Base-by-base conservation (phyloP, 2,797 vertebrate species). In the Heterohyrax brucei region DNA sequence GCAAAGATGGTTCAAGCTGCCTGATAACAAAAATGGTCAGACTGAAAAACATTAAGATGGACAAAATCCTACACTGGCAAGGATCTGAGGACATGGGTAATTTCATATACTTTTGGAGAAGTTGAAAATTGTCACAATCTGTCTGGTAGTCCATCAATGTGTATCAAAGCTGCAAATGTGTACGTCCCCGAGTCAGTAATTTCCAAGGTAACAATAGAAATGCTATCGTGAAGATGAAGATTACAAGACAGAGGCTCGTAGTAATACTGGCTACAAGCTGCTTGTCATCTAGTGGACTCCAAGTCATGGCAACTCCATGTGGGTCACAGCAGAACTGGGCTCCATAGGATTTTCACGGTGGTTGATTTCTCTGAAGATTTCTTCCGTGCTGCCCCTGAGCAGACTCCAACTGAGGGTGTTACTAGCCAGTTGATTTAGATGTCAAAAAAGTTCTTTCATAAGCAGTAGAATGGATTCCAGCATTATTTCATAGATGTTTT, bases 61-160 rank as follows among this genome's bases (percentile, higher is more conserved):
- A 64, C 0, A 73, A 93, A 89, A 84, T 14, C 13, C n/a, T 86
- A 24, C 21, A n/a, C 9, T 39, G 10, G 7, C 30, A 50, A 88
- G 48, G 13, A n/a, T 26, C 39, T 70, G 75, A 95, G 33, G 30
- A 96, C 78, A 50, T 21, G 56, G 68, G 68, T 90, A 78, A 14
- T 46, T 53, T 84, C 7, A 24, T 21, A 18, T 4, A 61, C 1
- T n/a, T 59, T 28, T 81, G 44, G 24, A 86, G 33, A 91, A 53
- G 64, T 3, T 70, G 1, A 24, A 77, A 56, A n/a, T 44, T 30
- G 48, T 2, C 50, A n/a, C 46, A 14, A 24, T 85, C 48, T 50
- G 72, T 62, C 73, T 75, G n/a, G 24, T 10, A 21, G 78, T 22
- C 16, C 8, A 4, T 39, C 66, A 24, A 59, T 18, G 5, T 33